Percentiles rank a stretch among this genome's conserved stretches.
phyloP scores from a whole-genome alignment of 2,113 vertebrate genomes.

The Prietella phreatophila region DNA sequence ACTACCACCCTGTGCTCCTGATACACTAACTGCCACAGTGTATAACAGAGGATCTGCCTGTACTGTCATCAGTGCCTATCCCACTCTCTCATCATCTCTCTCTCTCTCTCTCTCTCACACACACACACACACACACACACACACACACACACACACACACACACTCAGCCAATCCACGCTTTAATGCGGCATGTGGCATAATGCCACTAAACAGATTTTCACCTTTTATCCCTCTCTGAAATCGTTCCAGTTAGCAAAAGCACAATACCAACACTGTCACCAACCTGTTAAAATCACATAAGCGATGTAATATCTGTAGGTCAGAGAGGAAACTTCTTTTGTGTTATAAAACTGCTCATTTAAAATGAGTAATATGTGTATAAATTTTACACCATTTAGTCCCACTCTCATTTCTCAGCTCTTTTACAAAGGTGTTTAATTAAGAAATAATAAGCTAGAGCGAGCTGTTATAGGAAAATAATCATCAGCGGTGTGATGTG shows the following conservation, averaged over 20 bases:
- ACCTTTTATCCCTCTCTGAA: conserved; percentile 49
- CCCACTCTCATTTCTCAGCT: background rate
- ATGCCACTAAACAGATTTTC: conserved; percentile 54
- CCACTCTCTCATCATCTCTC: conserved; percentile 35
- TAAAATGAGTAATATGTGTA: background rate
- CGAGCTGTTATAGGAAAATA: background rate
- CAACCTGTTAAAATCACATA: background rate
- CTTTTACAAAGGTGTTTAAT: background rate
- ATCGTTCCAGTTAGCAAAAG: conserved; percentile 44
- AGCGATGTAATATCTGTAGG: background rate
- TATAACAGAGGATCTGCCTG: conserved; percentile 44
- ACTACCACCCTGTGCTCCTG: conserved; percentile 47
- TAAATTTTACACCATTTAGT: background rate
- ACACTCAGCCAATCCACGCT: conserved; percentile 37
- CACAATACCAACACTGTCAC: conserved; percentile 34
- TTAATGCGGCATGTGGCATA: conserved; percentile 46
- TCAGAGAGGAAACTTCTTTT: background rate
- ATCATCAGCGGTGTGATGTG: background rate
- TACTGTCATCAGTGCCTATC: conserved; percentile 39
- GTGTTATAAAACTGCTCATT: background rate
- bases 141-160: background rate
- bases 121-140: background rate
- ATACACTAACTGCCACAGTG: conserved; percentile 52
- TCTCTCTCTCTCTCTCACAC: background rate
- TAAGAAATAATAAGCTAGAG: background rate